Evolutionary conservation across 2,888 invertebrate species (phyloP), one percentile per base, ranked within the genome.

Genomic region (Conomelus anceps): DNA sequence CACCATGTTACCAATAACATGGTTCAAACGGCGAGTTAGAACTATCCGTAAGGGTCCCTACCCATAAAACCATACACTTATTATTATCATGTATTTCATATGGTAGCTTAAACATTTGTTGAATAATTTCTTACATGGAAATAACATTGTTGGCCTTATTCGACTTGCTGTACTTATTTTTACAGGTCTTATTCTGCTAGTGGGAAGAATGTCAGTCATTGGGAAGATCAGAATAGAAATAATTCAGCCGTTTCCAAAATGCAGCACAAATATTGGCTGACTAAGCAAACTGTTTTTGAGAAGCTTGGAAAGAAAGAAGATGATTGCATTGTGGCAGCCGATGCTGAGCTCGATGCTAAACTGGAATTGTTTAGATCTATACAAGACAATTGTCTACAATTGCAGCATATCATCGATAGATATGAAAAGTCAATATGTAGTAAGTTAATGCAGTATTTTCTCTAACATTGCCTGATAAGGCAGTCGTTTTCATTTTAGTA

Each of bases 211-310:
- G 63, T 63, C n/a, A 63, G 63, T n/a, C 63, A 63, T 63, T 63
- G 63, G 63, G 63, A 63, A 13, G 63, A 63, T 6, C 63, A 63
- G 13, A 63, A 63, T 63, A 63, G 90, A 22, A 90, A 90, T 87
- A 91, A 94, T 89, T 94, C 94, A 22, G 92, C 94, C 9, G 93
- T 95, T 13, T 93, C 94, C 22, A 95, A 95, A 93, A 96, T 99
- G 96, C 98, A 98, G 93, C 98, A 99, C 94, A 98, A 98, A 92
- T 99, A 98, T 94, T 99, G 99, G 99, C 97, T 99, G 89, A 99
- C 99, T 9, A 99, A 99, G 93, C 99, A 99, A 94, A 96, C 97
- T 90, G 97, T 99, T 86, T 96, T 98, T 91, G 95, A 98, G 92
- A 99, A 98, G 94, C 94, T 99, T 88, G 99, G 99, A 34, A 97